A percentile compares a stretch with the other conserved stretches of the same genome.
phyloP scores from a whole-genome alignment of 2,797 vertebrate genomes.

The Spatula clypeata region DNA sequence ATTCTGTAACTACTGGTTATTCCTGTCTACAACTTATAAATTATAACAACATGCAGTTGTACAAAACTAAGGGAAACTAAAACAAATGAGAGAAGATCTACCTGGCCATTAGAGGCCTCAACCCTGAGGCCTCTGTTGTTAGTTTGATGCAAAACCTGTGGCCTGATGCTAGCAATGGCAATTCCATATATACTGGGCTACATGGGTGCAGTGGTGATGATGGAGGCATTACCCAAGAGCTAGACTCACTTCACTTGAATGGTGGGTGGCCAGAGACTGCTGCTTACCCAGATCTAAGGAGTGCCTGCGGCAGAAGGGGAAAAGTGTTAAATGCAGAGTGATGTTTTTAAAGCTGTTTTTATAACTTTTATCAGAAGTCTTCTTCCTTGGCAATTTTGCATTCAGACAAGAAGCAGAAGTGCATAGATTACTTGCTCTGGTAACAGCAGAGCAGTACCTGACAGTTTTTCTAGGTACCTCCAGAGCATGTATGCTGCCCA shows the following conservation, averaged over 20 bases:
- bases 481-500: neutral
- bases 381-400: neutral
- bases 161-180: neutral
- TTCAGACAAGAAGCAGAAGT: neutral
- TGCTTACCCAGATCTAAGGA: neutral
- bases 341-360: neutral
- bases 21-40: neutral
- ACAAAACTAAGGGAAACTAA: neutral
- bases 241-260: neutral
- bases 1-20: neutral
- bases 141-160: neutral
- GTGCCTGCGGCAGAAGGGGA: neutral
- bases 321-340: neutral
- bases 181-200: fast-evolving
- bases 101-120: neutral
- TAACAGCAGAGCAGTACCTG: neutral
- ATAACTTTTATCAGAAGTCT: neutral
- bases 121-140: neutral
- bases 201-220: neutral
- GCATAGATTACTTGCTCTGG: neutral
- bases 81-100: neutral
- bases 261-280: fast-evolving
- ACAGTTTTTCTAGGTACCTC: neutral
- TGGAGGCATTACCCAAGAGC: neutral
- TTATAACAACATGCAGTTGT: neutral